Base-by-base conservation (phyloP, 2,797 vertebrate species). In the Mus minutoides region DNA sequence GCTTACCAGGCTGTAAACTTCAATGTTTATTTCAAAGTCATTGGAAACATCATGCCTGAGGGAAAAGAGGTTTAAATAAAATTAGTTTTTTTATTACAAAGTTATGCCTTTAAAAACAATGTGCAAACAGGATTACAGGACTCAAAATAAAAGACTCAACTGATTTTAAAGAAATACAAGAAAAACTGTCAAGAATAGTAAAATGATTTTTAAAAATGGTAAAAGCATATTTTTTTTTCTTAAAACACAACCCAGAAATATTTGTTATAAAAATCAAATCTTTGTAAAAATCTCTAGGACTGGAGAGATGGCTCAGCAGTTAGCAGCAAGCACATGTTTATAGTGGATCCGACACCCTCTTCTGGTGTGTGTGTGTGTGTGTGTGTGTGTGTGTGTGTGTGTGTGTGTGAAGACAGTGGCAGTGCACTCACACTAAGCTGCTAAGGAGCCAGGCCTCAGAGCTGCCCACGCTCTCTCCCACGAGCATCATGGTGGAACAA, bases 1-100 rank as follows among this genome's bases (percentile, higher is more conserved):
- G 98, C 99, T 98, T 98, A 99, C 99, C 98, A 99, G 98, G 90
- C 98, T 99, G 97, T 99, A 99, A 31, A 99, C 99, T 97, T 99
- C 99, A 96, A 99, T 91, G 82, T 98, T 98, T 97, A 99, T 99
- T 97, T 99, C 98, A 98, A 99, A 99, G 98, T 99, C 98, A 98
- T 98, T 99, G 95, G 99, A 99, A 22, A 99, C 99, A 90, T 99
- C 98, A 0, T 99, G 98, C 97, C 99, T 99, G 97, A 73, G 98
- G 98, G 98, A 94, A 83, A 92, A 29, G 86, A 52, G 94, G 1
- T 92, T 82, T 86, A 91, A 92, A 88, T 95, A 92, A 94, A 92
- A 91, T 34, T n/a, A n/a, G n/a, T n/a, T n/a, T n/a, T n/a, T n/a
- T n/a, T n/a, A n/a, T n/a, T n/a, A n/a, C n/a, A n/a, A n/a, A n/a